phyloP scores from a whole-genome alignment of 1,140 invertebrate species.

The Ooceraea biroi region DNA sequence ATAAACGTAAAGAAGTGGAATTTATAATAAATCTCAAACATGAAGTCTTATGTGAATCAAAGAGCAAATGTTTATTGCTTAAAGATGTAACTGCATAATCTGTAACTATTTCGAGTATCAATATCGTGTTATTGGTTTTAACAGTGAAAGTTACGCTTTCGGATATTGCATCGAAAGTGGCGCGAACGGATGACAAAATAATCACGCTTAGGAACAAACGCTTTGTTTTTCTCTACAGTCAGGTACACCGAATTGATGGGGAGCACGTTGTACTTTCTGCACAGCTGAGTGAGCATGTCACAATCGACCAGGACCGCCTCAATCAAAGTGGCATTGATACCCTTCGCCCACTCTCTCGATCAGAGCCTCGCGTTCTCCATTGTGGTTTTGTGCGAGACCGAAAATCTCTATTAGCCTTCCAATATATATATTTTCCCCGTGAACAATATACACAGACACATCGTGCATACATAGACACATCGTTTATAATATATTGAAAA shows the following conservation, averaged over 20 bases:
- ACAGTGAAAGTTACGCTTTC: constrained; percentile 5
- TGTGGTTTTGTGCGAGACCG: constrained; percentile 78
- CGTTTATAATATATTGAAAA: neutral
- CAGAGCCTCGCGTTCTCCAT: constrained; percentile 67
- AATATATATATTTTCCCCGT: constrained; percentile 55
- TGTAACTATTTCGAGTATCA: neutral
- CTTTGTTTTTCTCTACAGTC: constrained; percentile 70
- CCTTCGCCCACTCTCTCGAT: constrained; percentile 73
- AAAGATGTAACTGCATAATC: neutral
- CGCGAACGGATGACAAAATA: constrained; percentile 70
- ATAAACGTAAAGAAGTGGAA: too few species aligned
- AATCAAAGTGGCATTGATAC: constrained; percentile 85
- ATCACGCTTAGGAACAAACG: constrained; percentile 60
- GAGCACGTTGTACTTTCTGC: constrained; percentile 78
- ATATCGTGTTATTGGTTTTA: constrained; percentile 1
- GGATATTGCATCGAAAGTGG: constrained; percentile 46
- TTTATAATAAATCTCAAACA: neutral
- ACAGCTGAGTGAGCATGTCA: constrained; percentile 84
- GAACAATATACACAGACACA: neutral
- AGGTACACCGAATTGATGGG: constrained; percentile 72
- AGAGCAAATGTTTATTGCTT: too few species aligned
- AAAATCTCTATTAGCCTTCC: constrained; percentile 82
- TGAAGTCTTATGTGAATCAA: neutral
- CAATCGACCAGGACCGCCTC: constrained; percentile 81
- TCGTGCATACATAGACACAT: neutral